Conservation (phyloP, 2,888 invertebrate genomes). For the Proisotoma minuta region DNA sequence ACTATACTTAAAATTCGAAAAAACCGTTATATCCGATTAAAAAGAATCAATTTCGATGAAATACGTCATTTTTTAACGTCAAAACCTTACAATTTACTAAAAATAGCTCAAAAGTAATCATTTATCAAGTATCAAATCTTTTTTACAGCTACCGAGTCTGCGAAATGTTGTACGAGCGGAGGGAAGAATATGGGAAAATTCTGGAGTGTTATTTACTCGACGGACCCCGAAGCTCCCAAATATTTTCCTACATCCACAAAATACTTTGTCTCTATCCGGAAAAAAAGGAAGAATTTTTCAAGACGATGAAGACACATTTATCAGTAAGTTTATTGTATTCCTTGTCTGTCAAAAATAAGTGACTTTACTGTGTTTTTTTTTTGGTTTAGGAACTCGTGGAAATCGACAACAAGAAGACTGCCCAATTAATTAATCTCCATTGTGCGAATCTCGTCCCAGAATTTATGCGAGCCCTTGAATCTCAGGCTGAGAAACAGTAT, state of each 20-base stretch:
- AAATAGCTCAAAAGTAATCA: no score
- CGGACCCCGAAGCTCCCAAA: conserved; percentile 59
- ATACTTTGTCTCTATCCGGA: conserved; percentile 49
- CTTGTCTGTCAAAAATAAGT: no score
- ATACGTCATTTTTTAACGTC: no score
- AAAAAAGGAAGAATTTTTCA: conserved; percentile 39
- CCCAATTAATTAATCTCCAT: conserved; percentile 60
- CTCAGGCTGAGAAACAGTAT: conserved; percentile 54
- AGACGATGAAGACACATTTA: conserved; percentile 46
- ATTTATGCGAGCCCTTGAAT: conserved; percentile 53
- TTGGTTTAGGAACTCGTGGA: conserved; percentile 56
- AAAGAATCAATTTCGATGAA: no score
- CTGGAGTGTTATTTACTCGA: conserved; percentile 66
- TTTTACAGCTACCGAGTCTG: conserved; percentile 62
- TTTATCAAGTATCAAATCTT: no score
- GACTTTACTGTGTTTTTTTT: conserved; percentile 10
- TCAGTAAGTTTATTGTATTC: no score
- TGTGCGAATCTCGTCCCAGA: conserved; percentile 54
- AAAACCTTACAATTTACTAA: no score
- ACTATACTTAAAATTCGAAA: conserved; percentile 1
- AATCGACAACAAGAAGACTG: conserved; percentile 61
- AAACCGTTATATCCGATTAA: no score
- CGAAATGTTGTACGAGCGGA: conserved; percentile 63
- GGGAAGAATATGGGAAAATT: conserved; percentile 61
- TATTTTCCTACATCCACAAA: conserved; percentile 56